These are phyloP conservation scores for Sylvia atricapilla DNA, from an alignment of 2,113 vertebrate species.

Conservation along the genomic window DNA sequence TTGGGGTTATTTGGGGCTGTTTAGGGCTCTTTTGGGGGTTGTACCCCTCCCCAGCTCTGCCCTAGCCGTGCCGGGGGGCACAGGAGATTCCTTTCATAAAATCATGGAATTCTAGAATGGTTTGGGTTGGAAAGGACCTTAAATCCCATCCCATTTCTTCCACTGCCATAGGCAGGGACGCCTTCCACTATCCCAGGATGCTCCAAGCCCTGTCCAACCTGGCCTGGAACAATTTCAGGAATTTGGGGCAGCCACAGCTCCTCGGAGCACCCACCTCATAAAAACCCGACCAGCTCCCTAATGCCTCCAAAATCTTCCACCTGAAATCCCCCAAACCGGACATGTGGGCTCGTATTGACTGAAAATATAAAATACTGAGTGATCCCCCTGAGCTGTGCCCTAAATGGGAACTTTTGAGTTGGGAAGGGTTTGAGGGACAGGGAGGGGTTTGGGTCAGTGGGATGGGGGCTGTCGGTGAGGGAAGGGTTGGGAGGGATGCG, in stretches of 20 bases:
- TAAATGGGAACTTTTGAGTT: neutral
- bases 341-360: accelerated
- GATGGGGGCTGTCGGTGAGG: neutral
- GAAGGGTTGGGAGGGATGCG: neutral
- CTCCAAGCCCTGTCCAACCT: neutral
- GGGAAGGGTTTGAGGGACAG: neutral
- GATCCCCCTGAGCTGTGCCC: neutral
- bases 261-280: accelerated
- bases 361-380: neutral
- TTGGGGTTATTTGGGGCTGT: too few relatives aligned
- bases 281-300: neutral
- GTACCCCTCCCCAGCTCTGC: neutral
- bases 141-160: neutral
- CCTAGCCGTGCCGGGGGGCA: neutral
- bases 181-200: accelerated
- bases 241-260: neutral
- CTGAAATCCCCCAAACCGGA: neutral
- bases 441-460: neutral
- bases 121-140: neutral
- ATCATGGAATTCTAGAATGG: neutral
- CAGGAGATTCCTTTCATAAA: accelerated
- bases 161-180: neutral
- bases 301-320: neutral
- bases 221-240: neutral
- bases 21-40: neutral